Evolutionary conservation across 64 coral and sea anemone genomes (phyloP), one percentile per base, ranked within the genome.

Genomic region (Pocillopora damicornis): DNA sequence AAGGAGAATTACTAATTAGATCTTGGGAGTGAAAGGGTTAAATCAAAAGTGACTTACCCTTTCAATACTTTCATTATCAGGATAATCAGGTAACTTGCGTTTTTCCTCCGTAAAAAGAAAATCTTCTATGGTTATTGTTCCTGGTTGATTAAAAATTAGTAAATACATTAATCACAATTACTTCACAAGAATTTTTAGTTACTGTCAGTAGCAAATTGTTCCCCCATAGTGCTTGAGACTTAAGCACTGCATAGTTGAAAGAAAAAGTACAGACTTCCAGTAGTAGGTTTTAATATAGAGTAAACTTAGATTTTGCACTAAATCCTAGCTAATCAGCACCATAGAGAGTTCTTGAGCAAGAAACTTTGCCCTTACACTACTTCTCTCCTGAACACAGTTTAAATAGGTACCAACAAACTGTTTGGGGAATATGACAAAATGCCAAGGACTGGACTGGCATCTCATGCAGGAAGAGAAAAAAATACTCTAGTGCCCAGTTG

Each of bases 61-160:
- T 25, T 65, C 89, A 15, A 90, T 22, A 64, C 38, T 30, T 20
- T 76, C 73, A 25, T 90, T 20, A 34, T 90, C 89, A 62, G 89
- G 79, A 57, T 83, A 90, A 18, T 84, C 61, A 64, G 63, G 71
- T 13, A 58, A 84, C 17, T 56, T n/a, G 11, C 69, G 64, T 58
- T 84, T 84, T 42, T 58, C 37, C 63, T 71, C 37, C 18, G 10
- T 58, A 57, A 69, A 84, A 57, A 84, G 81, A 71, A 84, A 72
- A 26, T 84, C 81, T 38, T 84, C 37, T 11, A 71, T 38, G 5
- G 63, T 71, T 84, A 84, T 72, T 22, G 71, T 65, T 71, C 81
- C 81, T 84, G 61, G 59, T 2, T 69, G 20, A n/a, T 3, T 22
- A 10, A 69, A 69, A 2, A 69, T n/a, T 66, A 22, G 20, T 22